Percentiles rank a stretch among this genome's conserved stretches.
Conservation (phyloP, 2,888 invertebrate genomes). For the Axea sp. region DNA sequence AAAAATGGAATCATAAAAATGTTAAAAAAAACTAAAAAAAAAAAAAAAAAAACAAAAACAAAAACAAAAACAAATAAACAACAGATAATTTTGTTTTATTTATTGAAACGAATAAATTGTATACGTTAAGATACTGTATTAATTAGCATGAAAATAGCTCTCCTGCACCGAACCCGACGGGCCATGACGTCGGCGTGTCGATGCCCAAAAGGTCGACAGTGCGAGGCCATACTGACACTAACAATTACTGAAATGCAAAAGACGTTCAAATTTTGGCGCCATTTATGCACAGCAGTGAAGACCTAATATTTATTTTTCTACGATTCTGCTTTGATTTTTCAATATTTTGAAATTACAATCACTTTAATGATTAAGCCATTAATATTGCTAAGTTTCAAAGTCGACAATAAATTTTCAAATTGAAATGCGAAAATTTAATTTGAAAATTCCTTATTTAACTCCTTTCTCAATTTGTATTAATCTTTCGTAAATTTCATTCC, state of each 20-base stretch:
- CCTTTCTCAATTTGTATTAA: too few species aligned
- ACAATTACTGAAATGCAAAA: constrained; percentile 43
- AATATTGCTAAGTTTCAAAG: too few species aligned
- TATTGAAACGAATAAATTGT: constrained; percentile 43
- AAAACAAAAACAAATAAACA: too few species aligned
- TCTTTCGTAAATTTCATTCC: too few species aligned
- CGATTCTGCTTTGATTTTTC: not conserved
- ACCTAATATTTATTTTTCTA: not conserved
- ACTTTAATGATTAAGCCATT: too few species aligned
- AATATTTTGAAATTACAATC: too few species aligned
- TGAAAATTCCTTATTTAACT: too few species aligned
- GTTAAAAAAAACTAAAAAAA: too few species aligned
- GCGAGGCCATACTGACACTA: constrained; percentile 41
- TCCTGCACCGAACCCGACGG: constrained; percentile 32
- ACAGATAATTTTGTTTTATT: constrained; percentile 33
- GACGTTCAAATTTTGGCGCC: constrained; percentile 39
- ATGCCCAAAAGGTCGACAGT: constrained; percentile 51
- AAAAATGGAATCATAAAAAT: too few species aligned
- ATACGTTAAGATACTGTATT: constrained; percentile 38
- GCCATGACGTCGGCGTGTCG: constrained; percentile 49
- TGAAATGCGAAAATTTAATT: too few species aligned
- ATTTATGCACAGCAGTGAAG: constrained; percentile 33
- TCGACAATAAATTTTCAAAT: too few species aligned
- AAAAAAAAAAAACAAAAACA: too few species aligned
- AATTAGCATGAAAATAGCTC: constrained; percentile 55